Percentiles rank a stretch among this genome's conserved stretches.
These are phyloP conservation scores for Panzeria rudis DNA, from an alignment of 2,888 invertebrate genomes.

Conservation along the genomic window DNA sequence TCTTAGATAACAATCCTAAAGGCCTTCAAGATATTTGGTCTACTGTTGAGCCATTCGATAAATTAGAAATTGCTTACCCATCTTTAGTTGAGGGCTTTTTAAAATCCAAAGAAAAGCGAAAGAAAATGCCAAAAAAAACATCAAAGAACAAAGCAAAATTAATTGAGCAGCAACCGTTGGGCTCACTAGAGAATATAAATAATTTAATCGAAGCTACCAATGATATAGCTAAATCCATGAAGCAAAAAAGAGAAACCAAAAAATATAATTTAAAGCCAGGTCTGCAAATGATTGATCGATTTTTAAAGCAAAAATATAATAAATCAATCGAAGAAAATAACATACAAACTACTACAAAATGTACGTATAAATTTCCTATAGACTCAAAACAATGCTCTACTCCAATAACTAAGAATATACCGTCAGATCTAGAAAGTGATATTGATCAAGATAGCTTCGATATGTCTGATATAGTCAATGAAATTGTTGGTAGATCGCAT, in stretches of 20 bases:
- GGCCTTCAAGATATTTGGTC: slow-evolving; percentile 85
- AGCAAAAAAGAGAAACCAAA: slow-evolving; percentile 75
- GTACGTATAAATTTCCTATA: neutral
- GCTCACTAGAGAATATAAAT: slow-evolving; percentile 76
- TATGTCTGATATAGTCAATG: slow-evolving; percentile 85
- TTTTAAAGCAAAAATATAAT: slow-evolving; percentile 74
- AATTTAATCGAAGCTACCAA: slow-evolving; percentile 76
- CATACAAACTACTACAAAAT: slow-evolving; percentile 70
- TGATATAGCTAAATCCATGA: slow-evolving; percentile 76
- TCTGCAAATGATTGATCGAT: slow-evolving; percentile 81
- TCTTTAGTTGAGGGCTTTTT: slow-evolving; percentile 86
- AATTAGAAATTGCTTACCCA: slow-evolving; percentile 87
- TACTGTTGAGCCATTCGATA: slow-evolving; percentile 88
- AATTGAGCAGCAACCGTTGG: slow-evolving; percentile 77
- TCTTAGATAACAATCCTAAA: slow-evolving; percentile 84
- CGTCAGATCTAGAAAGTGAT: slow-evolving; percentile 81
- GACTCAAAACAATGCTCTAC: slow-evolving; percentile 78
- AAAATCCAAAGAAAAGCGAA: slow-evolving; percentile 85
- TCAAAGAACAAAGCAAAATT: slow-evolving; percentile 74
- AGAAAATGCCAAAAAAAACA: slow-evolving; percentile 82
- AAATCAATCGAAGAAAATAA: neutral
- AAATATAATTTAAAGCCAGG: slow-evolving; percentile 79
- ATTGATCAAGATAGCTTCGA: slow-evolving; percentile 83
- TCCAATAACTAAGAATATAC: slow-evolving; percentile 77
- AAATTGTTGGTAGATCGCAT: slow-evolving; percentile 82